Conservation (phyloP, 2,797 vertebrate genomes). For the Ctenosaura bakeri region DNA sequence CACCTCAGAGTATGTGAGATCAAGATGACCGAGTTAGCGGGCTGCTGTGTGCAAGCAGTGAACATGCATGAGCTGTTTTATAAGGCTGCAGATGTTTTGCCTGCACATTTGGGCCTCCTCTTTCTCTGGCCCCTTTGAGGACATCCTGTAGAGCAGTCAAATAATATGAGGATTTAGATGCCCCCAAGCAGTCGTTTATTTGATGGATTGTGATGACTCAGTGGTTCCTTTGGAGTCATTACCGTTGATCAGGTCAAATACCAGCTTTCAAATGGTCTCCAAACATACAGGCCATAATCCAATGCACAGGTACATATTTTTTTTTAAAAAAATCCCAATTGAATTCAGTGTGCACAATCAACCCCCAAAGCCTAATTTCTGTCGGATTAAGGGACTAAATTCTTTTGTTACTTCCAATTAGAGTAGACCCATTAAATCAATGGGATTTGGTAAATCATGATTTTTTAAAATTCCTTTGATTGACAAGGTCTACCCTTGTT, state of each 20-base stretch:
- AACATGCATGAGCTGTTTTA: conserved; percentile 48
- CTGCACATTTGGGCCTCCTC: conserved; percentile 59
- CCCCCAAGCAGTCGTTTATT: conserved; percentile 79
- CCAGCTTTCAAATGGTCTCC: conserved; percentile 34
- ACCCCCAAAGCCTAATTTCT: background rate
- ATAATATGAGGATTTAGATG: conserved; percentile 79
- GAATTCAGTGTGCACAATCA: background rate
- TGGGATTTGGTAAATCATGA: no score
- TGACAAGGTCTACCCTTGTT: no score
- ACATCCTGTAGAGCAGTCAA: conserved; percentile 69
- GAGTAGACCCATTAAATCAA: no score
- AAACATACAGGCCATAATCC: conserved; percentile 42
- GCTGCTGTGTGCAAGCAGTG: background rate
- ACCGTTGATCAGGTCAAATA: conserved; percentile 78
- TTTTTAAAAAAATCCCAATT: background rate
- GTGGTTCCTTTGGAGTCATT: conserved; percentile 80
- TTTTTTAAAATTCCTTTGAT: no score
- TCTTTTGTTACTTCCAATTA: no score
- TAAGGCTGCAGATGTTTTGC: conserved; percentile 67
- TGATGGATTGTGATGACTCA: conserved; percentile 79
- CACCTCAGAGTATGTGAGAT: conserved; percentile 42
- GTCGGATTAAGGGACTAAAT: no score
- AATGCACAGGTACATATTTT: background rate
- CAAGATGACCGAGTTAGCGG: conserved; percentile 36
- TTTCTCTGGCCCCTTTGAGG: conserved; percentile 44